These are phyloP conservation scores for Dreissena polymorpha DNA, from an alignment of 1,140 invertebrate species.

Conservation along the genomic window DNA sequence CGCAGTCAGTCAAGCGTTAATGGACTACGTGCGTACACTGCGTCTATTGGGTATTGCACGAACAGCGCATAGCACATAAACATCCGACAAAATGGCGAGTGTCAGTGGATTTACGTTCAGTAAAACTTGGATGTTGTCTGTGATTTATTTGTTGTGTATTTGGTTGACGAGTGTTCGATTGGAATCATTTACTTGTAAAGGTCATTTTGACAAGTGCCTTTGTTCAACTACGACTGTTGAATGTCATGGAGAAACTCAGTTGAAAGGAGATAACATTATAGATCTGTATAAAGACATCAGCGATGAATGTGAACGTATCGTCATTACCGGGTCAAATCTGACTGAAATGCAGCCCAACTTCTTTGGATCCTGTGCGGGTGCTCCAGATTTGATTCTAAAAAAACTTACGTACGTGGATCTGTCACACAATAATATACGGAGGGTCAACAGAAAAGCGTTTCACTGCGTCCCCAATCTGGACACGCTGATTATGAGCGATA, in stretches of 20 bases:
- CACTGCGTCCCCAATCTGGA: slow-evolving; percentile 42
- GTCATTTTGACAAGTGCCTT: slow-evolving; percentile 27
- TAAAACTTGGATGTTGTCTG: too few species aligned
- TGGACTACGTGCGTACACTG: too few species aligned
- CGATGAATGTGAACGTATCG: slow-evolving; percentile 33
- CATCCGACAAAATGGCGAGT: too few species aligned
- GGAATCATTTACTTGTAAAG: neutral
- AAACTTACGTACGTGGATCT: slow-evolving; percentile 46
- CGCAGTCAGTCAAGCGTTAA: too few species aligned
- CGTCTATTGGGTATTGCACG: too few species aligned
- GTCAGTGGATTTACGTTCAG: too few species aligned
- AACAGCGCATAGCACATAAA: too few species aligned
- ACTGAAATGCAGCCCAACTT: slow-evolving; percentile 31
- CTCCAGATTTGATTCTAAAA: neutral
- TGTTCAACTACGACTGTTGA: slow-evolving; percentile 31
- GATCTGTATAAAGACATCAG: slow-evolving; percentile 27
- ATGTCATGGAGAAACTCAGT: slow-evolving; percentile 30
- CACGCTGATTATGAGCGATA: slow-evolving; percentile 48
- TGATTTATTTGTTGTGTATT: too few species aligned
- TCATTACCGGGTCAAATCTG: slow-evolving; percentile 40
- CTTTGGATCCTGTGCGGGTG: slow-evolving; percentile 32
- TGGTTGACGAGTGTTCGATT: too few species aligned
- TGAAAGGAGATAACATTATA: slow-evolving; percentile 20
- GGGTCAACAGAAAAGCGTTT: slow-evolving; percentile 55
- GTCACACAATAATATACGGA: slow-evolving; percentile 50